phyloP scores from a whole-genome alignment of 2,797 vertebrate genomes.

The Perodicticus potto region DNA sequence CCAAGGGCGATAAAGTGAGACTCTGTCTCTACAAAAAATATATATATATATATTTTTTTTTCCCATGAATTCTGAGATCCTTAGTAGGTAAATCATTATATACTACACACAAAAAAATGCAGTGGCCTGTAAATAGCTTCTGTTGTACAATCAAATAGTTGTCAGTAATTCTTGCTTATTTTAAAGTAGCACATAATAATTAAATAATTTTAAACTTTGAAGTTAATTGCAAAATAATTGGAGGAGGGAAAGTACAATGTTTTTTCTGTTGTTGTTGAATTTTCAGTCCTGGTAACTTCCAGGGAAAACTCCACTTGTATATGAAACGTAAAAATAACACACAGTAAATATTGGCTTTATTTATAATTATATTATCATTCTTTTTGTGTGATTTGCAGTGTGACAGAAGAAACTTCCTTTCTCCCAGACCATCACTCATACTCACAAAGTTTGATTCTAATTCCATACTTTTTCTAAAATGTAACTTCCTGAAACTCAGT shows the following conservation, averaged over 20 bases:
- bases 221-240: constrained; percentile 65
- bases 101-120: background rate
- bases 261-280: background rate
- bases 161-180: background rate
- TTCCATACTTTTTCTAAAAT: background rate
- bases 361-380: background rate
- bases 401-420: rapidly evolving
- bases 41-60: too few species aligned
- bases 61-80: background rate
- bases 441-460: background rate
- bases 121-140: background rate
- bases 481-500: background rate
- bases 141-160: background rate
- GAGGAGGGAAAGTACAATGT: background rate
- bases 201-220: constrained; percentile 1
- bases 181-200: constrained; percentile 23
- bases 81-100: background rate
- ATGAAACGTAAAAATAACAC: background rate
- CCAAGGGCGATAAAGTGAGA: too few species aligned
- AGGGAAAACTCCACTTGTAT: background rate
- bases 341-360: background rate
- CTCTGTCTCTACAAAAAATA: too few species aligned
- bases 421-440: rapidly evolving
- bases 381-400: background rate
- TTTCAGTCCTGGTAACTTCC: constrained; percentile 2